Evolutionary conservation across 2,797 vertebrate species (phyloP).

Genomic region (Phalloptychus januarius): DNA sequence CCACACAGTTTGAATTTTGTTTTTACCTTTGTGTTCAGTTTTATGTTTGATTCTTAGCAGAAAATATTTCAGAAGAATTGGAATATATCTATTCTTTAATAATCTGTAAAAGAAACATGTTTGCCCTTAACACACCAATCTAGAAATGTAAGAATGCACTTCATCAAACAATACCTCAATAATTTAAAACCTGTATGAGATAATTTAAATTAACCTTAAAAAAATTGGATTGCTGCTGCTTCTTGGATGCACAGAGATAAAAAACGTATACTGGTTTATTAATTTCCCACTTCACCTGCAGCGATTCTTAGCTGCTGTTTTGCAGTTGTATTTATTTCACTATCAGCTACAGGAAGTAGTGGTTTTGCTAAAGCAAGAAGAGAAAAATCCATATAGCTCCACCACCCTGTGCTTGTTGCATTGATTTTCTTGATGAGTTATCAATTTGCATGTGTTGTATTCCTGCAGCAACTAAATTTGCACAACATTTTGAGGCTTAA

Average conservation of each 20-base stretch:
- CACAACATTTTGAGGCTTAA: conserved; percentile 39
- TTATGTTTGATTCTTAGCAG: not conserved
- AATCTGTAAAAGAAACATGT: not conserved
- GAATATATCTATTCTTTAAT: not conserved
- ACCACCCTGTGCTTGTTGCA: conserved; percentile 63
- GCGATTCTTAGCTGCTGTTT: conserved; percentile 34
- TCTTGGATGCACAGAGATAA: conserved; percentile 34
- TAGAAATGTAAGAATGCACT: not conserved
- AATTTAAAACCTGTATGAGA: not conserved
- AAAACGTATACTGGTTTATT: conserved; percentile 31
- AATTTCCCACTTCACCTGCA: conserved; percentile 31
- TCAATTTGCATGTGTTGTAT: conserved; percentile 65
- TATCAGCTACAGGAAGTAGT: conserved; percentile 71
- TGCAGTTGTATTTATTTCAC: conserved; percentile 42
- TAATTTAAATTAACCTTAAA: not conserved
- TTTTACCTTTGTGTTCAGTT: not conserved
- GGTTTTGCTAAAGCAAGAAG: conserved; percentile 60
- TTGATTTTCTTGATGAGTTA: conserved; percentile 69
- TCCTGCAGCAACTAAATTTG: conserved; percentile 34
- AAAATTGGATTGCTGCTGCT: conserved; percentile 2
- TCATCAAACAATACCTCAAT: not conserved
- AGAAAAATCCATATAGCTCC: conserved; percentile 67
- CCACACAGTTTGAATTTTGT: not conserved
- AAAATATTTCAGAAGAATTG: not conserved
- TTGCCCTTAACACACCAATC: not conserved